Evolutionary conservation across 2,113 vertebrate genomes (phyloP).

Genomic region (Thamnaconus septentrionalis): DNA sequence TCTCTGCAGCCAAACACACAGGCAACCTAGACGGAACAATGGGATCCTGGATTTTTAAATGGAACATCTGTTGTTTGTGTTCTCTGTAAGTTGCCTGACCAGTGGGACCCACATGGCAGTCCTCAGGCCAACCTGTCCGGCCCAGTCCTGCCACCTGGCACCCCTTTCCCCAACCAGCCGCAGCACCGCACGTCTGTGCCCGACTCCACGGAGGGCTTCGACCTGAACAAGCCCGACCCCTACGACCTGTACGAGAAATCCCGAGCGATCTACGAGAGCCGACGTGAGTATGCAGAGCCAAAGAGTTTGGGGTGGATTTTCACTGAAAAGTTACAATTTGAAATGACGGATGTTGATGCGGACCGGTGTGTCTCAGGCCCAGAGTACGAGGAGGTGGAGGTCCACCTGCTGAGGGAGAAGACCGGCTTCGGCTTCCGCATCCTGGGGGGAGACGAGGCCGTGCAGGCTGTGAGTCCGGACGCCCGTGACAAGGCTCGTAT

Average conservation of each 20-base stretch:
- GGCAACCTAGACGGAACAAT: too few species aligned
- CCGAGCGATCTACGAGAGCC: constrained; percentile 98
- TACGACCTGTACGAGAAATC: constrained; percentile 99
- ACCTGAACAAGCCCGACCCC: constrained; percentile 95
- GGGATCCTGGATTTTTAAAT: background rate
- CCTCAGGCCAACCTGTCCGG: constrained; percentile 89
- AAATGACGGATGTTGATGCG: background rate
- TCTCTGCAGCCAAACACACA: too few species aligned
- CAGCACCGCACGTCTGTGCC: constrained; percentile 92
- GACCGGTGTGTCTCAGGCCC: constrained; percentile 75
- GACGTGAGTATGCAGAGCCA: constrained; percentile 72
- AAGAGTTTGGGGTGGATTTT: background rate
- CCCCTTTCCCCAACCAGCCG: constrained; percentile 84
- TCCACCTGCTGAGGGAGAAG: constrained; percentile 97
- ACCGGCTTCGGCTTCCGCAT: constrained; percentile 98
- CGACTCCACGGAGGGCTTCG: constrained; percentile 92
- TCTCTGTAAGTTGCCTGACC: constrained; percentile 81
- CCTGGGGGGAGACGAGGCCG: constrained; percentile 97
- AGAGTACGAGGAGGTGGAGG: constrained; percentile 95
- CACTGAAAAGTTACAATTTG: background rate
- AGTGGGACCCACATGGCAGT: constrained; percentile 95
- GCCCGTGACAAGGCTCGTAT: constrained; percentile 84
- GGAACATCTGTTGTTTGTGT: constrained; percentile 1
- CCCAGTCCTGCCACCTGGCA: constrained; percentile 82
- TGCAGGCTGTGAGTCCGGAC: constrained; percentile 96